Base-by-base conservation (phyloP, 2,888 invertebrate genomes). In the Oxyteleia sp. region DNA sequence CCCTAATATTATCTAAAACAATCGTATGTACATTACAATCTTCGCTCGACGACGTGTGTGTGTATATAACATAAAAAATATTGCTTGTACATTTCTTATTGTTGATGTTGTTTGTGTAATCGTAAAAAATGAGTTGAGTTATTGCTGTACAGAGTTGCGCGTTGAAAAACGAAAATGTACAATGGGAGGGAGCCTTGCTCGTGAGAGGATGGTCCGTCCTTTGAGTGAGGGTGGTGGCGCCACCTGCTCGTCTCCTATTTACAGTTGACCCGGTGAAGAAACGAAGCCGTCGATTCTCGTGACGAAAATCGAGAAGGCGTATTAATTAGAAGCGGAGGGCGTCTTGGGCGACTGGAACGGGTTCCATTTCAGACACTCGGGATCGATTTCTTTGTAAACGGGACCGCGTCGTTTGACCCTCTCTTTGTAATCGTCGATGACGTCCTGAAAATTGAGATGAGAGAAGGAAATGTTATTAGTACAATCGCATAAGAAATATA, bases 401-500 rank as follows among this genome's bases (percentile, higher is more conserved):
- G 95, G 93, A 47, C 96, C 96, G 41, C 96, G 95, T 59, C 96
- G 95, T 90, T 96, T 95, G 85, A 97, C 96, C 68, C 98, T 96
- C 68, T 98, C 97, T 74, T 97, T 96, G 93, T 97, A 98, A 91
- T 98, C 98, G 91, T 99, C 98, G 87, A 99, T 95, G 78, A 99
- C 97, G 93, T 99, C 99, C 96, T 98, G 94, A 15, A 89, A 89
- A 72, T 87, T 84, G 86, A 88, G 85, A 35, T 75, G 69, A 87
- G 85, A 61, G 47, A 74, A 29, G 43, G 5, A 57, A 26, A 69
- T 29, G 8, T 61, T 45, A 53, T 71, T 47, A 75, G 32, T 55
- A 32, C 10, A 13, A 13, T 1, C n/a, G 13, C n/a, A 38, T 38
- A 38, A 38, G 38, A 38, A 38, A 38, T 38, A 13, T 13, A 38